Base-by-base conservation (phyloP, 2,888 invertebrate genomes). In the Zaprionus lineosus region DNA sequence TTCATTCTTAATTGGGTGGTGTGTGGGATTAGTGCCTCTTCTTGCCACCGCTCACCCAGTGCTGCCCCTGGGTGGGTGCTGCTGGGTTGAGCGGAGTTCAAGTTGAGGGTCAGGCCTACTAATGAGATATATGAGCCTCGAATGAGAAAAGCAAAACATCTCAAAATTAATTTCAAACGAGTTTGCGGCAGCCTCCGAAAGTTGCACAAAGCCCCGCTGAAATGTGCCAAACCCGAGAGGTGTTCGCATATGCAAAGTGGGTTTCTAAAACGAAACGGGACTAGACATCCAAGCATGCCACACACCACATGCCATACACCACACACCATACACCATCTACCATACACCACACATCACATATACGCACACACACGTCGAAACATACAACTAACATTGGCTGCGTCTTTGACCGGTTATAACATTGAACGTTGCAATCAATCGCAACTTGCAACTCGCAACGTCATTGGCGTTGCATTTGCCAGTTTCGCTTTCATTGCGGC, bases 361-460 rank as follows among this genome's bases (percentile, higher is more conserved):
- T n/a, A n/a, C n/a, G n/a, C n/a, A n/a, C n/a, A n/a, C n/a, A n/a
- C n/a, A n/a, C n/a, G n/a, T n/a, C n/a, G n/a, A n/a, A n/a, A n/a
- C n/a, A n/a, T n/a, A n/a, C n/a, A n/a, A n/a, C n/a, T n/a, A n/a
- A 31, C 9, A 8, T 26, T 21, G 48, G 39, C 36, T 18, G 55
- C 63, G 53, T 67, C 77, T 64, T 77, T 79, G 82, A 69, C 78
- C 77, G 84, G 81, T 84, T 84, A 81, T 81, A 76, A 74, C 84
- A 84, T 61, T 78, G 63, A 52, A 36, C 37, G 44, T 59, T 55
- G 66, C 66, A 50, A 41, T 67, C 57, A 55, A 4, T 14, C 34
- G 47, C 63, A 15, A 37, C 24, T 43, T 55, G 52, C 58, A 19
- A 53, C 55, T 64, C 59, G 73, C 78, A 83, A 67, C 79, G 78